phyloP scores from a whole-genome alignment of 2,888 invertebrate species.

The Andrena hattorfiana region DNA sequence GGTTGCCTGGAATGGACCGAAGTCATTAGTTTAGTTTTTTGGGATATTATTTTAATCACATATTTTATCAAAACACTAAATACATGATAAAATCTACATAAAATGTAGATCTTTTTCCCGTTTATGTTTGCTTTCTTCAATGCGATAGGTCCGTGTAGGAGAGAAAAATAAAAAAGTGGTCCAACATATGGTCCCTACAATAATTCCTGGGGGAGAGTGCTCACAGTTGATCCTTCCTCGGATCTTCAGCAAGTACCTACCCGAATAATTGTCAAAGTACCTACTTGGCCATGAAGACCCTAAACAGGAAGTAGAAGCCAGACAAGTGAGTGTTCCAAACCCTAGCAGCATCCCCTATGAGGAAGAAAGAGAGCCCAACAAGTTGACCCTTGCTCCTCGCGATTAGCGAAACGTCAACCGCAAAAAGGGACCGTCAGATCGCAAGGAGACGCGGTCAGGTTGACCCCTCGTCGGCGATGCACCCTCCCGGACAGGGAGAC shows the following conservation, averaged over 20 bases:
- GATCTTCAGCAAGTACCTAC: not conserved
- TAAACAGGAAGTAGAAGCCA: too few relatives aligned
- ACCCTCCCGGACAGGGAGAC: slow-evolving; percentile 49
- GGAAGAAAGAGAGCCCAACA: slow-evolving; percentile 1
- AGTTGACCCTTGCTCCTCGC: slow-evolving; percentile 12
- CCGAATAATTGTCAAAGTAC: not conserved
- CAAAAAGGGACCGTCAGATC: slow-evolving; percentile 18
- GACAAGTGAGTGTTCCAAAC: not conserved
- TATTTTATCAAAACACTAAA: too few relatives aligned
- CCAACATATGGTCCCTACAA: too few relatives aligned
- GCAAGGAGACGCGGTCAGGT: slow-evolving; percentile 29
- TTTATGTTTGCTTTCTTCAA: too few relatives aligned
- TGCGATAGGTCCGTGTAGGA: too few relatives aligned
- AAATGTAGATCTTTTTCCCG: too few relatives aligned
- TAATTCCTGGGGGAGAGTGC: slow-evolving; percentile 21
- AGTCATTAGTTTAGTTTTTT: too few relatives aligned
- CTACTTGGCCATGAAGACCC: not conserved
- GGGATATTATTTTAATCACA: too few relatives aligned
- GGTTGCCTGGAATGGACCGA: too few relatives aligned
- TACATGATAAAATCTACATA: too few relatives aligned
- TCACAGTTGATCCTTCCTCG: slow-evolving; percentile 7
- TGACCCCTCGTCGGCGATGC: slow-evolving; percentile 37
- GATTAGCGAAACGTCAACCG: slow-evolving; percentile 14
- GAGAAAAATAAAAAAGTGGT: too few relatives aligned
- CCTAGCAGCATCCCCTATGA: not conserved